Base-by-base conservation (phyloP, 2,113 vertebrate genomes). In the Psilopsiagon aurifrons region DNA sequence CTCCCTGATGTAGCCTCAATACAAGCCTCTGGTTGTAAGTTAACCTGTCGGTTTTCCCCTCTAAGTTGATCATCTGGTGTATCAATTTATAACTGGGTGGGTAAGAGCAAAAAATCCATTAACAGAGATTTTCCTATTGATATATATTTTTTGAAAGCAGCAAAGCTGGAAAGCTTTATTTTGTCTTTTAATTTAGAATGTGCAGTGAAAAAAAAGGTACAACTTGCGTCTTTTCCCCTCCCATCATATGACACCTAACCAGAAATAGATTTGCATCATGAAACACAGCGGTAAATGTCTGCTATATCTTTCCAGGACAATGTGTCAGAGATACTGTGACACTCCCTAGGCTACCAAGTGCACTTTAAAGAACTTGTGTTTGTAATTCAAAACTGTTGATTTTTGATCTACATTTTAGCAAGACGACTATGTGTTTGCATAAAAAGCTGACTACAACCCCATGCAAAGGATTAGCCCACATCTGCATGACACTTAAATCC, bases 401-500 rank as follows among this genome's bases (percentile, higher is more conserved):
- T 82, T 92, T 73, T n/a, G 17, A 35, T 55, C 75, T 81, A 37
- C 44, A n/a, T 60, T 25, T 64, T 22, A 78, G 23, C n/a, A 68
- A 88, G 86, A 86, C 82, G 31, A 17, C 54, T 52, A 20, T 4
- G 14, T 41, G 25, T 79, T 87, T 85, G 77, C 49, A 66, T 57
- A 33, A 78, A 86, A 70, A 39, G 29, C 22, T 71, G 66, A 41
- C 83, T 79, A 22, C 33, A 37, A n/a, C 33, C 37, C 37, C 31
- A 15, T 35, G 60, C 43, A 82, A 64, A 90, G 60, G 46, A 78
- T 71, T 87, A 93, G 69, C 73, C 68, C 86, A 66, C 73, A 90
- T 78, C 73, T 96, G 74, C 66, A 86, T 69, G 62, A 54, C 66
- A 82, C 77, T 84, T 76, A 76, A 95, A 73, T 87, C 88, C 94